Conservation (phyloP, 2,113 vertebrate genomes). For the Cyanistes caeruleus region DNA sequence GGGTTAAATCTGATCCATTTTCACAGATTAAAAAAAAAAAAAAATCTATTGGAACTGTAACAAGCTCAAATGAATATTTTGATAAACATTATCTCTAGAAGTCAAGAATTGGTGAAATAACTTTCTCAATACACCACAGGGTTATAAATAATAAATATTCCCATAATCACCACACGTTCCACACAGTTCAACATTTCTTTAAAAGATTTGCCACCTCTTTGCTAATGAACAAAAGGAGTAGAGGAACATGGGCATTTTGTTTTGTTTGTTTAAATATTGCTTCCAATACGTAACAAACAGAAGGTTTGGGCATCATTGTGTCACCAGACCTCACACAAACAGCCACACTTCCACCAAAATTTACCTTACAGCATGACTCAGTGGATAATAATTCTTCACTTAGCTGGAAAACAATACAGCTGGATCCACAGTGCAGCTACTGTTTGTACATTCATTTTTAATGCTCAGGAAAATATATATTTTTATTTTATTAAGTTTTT, state of each 20-base stretch:
- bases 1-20: neutral
- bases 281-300: neutral
- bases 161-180: neutral
- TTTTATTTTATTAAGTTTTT: conserved; percentile 62
- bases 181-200: neutral
- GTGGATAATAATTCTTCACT: neutral
- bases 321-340: neutral
- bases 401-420: conserved; percentile 10
- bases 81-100: neutral
- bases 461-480: conserved; percentile 60
- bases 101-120: neutral
- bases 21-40: neutral
- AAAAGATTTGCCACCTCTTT: neutral
- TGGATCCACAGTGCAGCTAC: neutral
- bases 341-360: neutral
- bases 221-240: neutral
- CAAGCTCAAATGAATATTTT: neutral
- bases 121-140: neutral
- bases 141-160: neutral
- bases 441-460: conserved; percentile 56
- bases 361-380: neutral
- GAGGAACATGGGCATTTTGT: neutral
- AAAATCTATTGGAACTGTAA: neutral
- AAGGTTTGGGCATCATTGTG: neutral
- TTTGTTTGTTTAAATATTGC: neutral